Evolutionary conservation across 2,113 vertebrate species (phyloP).

Genomic region (Bubalus kerabau): DNA sequence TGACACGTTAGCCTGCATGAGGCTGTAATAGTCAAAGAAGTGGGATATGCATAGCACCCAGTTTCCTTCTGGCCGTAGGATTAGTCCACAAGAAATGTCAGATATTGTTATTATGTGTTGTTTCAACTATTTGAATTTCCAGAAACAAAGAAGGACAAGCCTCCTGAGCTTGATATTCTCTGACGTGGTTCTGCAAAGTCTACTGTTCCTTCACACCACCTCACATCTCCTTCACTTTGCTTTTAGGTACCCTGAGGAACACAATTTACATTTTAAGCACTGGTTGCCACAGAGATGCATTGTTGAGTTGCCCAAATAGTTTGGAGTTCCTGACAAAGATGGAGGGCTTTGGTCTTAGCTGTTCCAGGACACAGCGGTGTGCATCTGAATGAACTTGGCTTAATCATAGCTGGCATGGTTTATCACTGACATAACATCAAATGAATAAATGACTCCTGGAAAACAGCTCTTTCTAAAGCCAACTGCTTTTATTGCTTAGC

Average conservation of each 20-base stretch:
- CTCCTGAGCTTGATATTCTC: not conserved
- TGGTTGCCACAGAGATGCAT: not conserved
- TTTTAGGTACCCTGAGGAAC: not conserved
- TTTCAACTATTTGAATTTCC: not conserved
- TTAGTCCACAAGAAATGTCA: not conserved
- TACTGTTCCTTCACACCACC: not conserved
- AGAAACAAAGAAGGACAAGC: not conserved
- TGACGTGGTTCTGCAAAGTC: not conserved
- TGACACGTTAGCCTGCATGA: not conserved
- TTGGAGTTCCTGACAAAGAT: conserved; percentile 53
- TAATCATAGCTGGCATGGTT: conserved; percentile 45
- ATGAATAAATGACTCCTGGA: conserved; percentile 66
- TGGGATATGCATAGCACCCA: not conserved
- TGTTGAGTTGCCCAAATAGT: not conserved
- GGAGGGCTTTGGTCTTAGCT: not conserved
- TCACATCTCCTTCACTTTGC: not conserved
- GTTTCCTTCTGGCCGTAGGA: not conserved
- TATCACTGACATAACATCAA: conserved; percentile 66
- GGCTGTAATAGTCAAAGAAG: not conserved
- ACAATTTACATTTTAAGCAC: not conserved
- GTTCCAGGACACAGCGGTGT: conserved; percentile 23
- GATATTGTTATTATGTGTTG: not conserved
- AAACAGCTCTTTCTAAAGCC: conserved; percentile 57
- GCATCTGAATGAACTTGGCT: conserved; percentile 58
- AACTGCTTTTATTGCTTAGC: conserved; percentile 45